Conservation (phyloP, 2,113 vertebrate genomes). For the Thunnus maccoyii region DNA sequence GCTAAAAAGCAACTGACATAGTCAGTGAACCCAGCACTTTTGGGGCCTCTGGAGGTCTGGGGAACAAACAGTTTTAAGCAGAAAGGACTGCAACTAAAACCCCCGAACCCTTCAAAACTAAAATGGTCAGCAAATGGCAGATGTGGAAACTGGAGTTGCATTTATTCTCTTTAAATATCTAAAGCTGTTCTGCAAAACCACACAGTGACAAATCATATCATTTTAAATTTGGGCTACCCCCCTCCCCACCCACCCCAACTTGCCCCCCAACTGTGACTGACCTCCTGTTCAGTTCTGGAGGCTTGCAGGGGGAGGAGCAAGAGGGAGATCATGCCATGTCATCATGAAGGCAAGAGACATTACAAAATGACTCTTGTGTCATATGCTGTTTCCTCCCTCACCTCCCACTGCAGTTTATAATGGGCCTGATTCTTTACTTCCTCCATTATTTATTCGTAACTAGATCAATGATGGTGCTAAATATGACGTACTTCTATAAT, state of each 20-base stretch:
- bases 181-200: background rate
- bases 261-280: background rate
- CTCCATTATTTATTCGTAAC: too few species aligned
- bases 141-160: too few species aligned
- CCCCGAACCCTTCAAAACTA: too few species aligned
- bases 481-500: background rate
- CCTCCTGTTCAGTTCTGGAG: background rate
- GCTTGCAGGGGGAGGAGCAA: background rate
- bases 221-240: background rate
- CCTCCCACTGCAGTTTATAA: background rate
- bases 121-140: too few species aligned
- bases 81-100: too few species aligned
- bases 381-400: background rate
- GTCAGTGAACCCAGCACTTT: too few species aligned
- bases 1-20: too few species aligned
- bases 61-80: too few species aligned
- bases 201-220: background rate
- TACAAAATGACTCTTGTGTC: background rate
- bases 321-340: constrained; percentile 1
- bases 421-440: background rate
- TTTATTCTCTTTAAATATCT: background rate
- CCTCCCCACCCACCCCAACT: background rate
- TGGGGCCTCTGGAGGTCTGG: too few species aligned
- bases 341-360: background rate
- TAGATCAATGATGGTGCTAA: background rate